A percentile compares a stretch with the other conserved stretches of the same genome.
phyloP scores from a whole-genome alignment of 2,797 vertebrate species.

The Numenius phaeopus region DNA sequence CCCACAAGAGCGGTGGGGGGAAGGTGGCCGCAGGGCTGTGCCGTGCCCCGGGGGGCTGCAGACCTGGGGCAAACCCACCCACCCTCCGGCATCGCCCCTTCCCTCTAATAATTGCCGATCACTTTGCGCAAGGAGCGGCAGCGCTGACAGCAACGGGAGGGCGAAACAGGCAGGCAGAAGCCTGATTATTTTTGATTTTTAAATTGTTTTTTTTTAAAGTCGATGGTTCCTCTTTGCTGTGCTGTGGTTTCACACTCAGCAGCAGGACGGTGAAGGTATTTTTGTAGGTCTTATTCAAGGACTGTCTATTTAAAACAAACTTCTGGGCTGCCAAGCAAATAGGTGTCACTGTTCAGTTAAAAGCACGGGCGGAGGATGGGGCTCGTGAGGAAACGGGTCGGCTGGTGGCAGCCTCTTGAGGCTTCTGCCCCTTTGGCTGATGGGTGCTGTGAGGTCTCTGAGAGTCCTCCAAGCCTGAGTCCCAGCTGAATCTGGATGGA shows the following conservation, averaged over 20 bases:
- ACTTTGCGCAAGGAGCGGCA: not conserved
- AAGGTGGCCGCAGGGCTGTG: not conserved
- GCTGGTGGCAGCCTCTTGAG: not conserved
- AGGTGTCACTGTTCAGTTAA: not conserved
- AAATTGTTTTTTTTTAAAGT: not conserved
- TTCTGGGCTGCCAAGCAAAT: not conserved
- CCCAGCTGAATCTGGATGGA: fast-evolving
- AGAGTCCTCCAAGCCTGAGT: fast-evolving
- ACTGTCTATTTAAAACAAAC: not conserved
- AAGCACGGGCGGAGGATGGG: not conserved
- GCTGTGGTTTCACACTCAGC: slow-evolving; percentile 30
- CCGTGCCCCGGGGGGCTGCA: not conserved
- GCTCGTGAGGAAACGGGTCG: fast-evolving
- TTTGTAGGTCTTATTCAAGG: slow-evolving; percentile 25
- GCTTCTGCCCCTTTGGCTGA: not conserved
- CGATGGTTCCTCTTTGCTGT: slow-evolving; percentile 14
- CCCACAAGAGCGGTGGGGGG: not conserved
- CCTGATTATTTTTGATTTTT: not conserved
- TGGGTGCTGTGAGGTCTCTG: not conserved
- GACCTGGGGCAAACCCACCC: not conserved
- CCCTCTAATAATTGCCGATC: fast-evolving
- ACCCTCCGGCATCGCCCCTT: not conserved
- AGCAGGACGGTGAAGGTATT: not conserved
- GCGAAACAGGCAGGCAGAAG: not conserved
- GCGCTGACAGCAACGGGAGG: not conserved